Evolutionary conservation across 2,888 invertebrate genomes (phyloP), one percentile per base, ranked within the genome.

Genomic region (Cantharis rustica): DNA sequence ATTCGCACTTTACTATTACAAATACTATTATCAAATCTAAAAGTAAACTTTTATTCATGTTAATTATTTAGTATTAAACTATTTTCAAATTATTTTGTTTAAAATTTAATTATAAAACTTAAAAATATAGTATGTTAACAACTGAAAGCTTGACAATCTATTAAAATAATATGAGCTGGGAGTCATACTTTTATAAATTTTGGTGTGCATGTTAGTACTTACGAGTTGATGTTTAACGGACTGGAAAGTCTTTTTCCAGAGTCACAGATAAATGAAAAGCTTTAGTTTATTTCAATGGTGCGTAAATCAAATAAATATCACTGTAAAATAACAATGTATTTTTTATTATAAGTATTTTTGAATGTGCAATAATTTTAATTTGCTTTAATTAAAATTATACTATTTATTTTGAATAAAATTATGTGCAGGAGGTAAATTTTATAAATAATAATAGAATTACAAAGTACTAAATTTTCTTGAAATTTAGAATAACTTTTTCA

Each of bases 171-270:
- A 47, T 47, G 47, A 47, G 47, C 1, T 47, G 47, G 47, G 47
- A 47, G 31, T 16, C 23, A 63, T 23, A 31, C 62, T 69, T 77
- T 77, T 77, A 77, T 77, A 77, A 77, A 69, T 71, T 77, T 68
- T 27, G 69, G 70, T 69, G 70, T 71, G 71, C 76, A 71, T 69
- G 68, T 27, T 62, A 61, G 72, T 72, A 72, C 63, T 64, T 62
- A 23, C 69, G 66, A 61, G 75, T 68, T 63, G 61, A 31, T 66
- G 77, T 61, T 77, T 75, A 77, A 77, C 77, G 72, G 72, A 27
- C 72, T 75, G 75, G 71, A 77, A 77, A 72, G 20, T 7, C 31
- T 74, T 61, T 73, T 74, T 72, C 75, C 75, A 75, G 16, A 68
- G 68, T 27, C 71, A 62, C 71, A 61, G 68, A 5, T 68, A 66